Conservation (phyloP, 2,113 vertebrate genomes). For the Gnathonemus longibarbis region DNA sequence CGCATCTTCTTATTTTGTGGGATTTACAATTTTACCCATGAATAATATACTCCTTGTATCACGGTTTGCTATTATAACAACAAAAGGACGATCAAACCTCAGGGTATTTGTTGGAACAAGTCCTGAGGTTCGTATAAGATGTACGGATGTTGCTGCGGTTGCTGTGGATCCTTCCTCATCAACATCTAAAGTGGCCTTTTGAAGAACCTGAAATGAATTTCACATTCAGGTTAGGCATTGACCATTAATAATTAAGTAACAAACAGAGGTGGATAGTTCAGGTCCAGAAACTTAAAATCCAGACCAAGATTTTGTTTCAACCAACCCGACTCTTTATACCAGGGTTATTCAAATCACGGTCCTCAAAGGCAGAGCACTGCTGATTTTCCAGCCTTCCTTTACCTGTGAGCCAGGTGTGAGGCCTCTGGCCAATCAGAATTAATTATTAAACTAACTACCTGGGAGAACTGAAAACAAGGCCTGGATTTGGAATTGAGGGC, state of each 20-base stretch:
- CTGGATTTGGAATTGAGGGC: no score
- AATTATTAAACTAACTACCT: no score
- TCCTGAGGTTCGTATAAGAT: slow-evolving; percentile 27
- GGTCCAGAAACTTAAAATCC: background rate
- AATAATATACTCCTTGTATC: slow-evolving; percentile 49
- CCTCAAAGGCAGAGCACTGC: no score
- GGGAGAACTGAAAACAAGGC: no score
- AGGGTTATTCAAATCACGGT: no score
- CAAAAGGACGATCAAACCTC: slow-evolving; percentile 58
- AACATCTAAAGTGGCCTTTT: slow-evolving; percentile 58
- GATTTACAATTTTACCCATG: slow-evolving; percentile 60
- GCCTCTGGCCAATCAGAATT: no score
- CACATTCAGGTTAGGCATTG: background rate
- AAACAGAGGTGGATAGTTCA: background rate
- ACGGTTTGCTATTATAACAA: slow-evolving; percentile 48
- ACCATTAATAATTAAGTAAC: background rate
- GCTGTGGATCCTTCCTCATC: slow-evolving; percentile 59
- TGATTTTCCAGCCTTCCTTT: no score
- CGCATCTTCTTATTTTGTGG: slow-evolving; percentile 27
- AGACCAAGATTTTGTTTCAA: background rate
- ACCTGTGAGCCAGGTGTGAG: no score
- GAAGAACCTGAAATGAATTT: slow-evolving; percentile 45
- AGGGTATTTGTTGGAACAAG: background rate
- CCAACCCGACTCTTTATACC: background rate
- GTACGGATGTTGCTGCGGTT: slow-evolving; percentile 45